A percentile compares a stretch with the other conserved stretches of the same genome.
Evolutionary conservation across 2,888 invertebrate genomes (phyloP).

Genomic region (Esperia sulphurella): DNA sequence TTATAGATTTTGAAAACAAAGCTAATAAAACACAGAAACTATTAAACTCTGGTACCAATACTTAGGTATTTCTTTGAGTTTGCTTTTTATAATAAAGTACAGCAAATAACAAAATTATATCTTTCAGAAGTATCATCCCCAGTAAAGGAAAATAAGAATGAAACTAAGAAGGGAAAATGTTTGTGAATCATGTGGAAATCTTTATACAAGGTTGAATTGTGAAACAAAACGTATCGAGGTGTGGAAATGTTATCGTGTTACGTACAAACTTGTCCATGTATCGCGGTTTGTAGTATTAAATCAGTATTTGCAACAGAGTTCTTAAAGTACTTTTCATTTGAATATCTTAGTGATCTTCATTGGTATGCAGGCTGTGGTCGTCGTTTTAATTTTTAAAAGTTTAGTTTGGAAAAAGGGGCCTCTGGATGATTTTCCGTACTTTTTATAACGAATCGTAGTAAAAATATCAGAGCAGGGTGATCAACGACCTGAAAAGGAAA

Average conservation of each 20-base stretch:
- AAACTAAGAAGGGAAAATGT: slow-evolving; percentile 6
- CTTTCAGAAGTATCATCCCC: not conserved
- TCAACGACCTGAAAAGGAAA: no score
- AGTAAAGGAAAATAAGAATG: not conserved
- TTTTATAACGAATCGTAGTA: no score
- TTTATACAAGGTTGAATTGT: slow-evolving; percentile 2
- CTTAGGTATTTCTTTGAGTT: no score
- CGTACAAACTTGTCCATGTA: slow-evolving; percentile 10
- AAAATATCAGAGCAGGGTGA: no score
- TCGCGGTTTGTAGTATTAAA: slow-evolving; percentile 28
- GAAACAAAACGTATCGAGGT: slow-evolving; percentile 2
- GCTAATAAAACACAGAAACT: no score
- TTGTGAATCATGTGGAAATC: slow-evolving; percentile 8
- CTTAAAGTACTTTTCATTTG: slow-evolving; percentile 39
- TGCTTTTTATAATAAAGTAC: no score
- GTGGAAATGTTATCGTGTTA: slow-evolving; percentile 12
- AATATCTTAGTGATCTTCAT: not conserved
- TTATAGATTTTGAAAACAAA: no score
- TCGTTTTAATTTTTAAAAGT: no score
- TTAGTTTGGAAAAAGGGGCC: no score
- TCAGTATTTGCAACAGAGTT: slow-evolving; percentile 50
- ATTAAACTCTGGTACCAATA: no score
- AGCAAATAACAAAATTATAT: not conserved
- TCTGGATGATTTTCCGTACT: no score
- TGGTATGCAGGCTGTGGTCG: no score